These are phyloP conservation scores for Argynnis bischoffii DNA, from an alignment of 2,888 invertebrate species.

Conservation along the genomic window DNA sequence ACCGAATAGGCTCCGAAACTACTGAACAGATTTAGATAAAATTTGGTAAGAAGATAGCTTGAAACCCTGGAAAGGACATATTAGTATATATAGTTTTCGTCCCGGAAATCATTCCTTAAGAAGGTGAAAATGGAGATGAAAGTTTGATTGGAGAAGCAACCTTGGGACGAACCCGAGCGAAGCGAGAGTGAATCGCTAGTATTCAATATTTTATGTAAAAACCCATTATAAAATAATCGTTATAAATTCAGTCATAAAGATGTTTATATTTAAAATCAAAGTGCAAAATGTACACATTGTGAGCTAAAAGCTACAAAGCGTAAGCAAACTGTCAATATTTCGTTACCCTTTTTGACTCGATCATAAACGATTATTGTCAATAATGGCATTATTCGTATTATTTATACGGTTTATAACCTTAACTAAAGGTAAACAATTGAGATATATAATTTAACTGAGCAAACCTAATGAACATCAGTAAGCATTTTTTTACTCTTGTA, in stretches of 20 bases:
- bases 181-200: too few relatives aligned
- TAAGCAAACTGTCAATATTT: conserved; percentile 20
- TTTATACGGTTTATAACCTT: conserved; percentile 19
- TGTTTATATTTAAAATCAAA: not conserved
- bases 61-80: too few relatives aligned
- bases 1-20: too few relatives aligned
- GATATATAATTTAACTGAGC: conserved; percentile 47
- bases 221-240: too few relatives aligned
- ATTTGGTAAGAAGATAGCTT: too few relatives aligned
- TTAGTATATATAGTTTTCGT: too few relatives aligned
- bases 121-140: too few relatives aligned
- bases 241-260: not conserved
- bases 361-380: conserved; percentile 34
- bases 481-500: conserved; percentile 42
- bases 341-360: conserved; percentile 26
- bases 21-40: too few relatives aligned
- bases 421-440: conserved; percentile 36
- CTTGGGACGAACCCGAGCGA: too few relatives aligned
- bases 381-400: conserved; percentile 20
- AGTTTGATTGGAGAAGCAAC: too few relatives aligned
- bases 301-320: not conserved
- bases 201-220: too few relatives aligned
- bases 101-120: too few relatives aligned
- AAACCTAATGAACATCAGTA: conserved; percentile 54
- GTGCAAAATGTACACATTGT: not conserved